These are phyloP conservation scores for Sphenodon punctatus DNA, from an alignment of 2,797 vertebrate species.

Conservation along the genomic window DNA sequence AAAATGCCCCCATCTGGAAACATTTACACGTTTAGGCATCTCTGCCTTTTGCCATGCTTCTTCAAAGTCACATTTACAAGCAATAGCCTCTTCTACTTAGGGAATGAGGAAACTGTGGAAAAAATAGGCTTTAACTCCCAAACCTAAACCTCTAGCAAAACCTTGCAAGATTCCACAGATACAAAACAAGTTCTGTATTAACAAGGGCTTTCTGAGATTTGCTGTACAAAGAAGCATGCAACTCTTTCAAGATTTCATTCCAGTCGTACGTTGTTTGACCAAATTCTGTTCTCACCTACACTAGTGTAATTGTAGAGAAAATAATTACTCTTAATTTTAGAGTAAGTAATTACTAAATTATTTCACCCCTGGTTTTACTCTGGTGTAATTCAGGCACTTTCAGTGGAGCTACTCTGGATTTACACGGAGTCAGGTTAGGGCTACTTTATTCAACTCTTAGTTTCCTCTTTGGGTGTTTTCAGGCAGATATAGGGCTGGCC, in stretches of 20 bases:
- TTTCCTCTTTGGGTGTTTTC: too few relatives aligned
- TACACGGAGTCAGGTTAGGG: neutral
- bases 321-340: too few relatives aligned
- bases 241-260: accelerated
- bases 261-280: neutral
- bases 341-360: too few relatives aligned
- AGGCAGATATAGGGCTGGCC: too few relatives aligned
- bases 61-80: conserved; percentile 66
- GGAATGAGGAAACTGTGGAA: conserved; percentile 32
- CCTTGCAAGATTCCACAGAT: neutral
- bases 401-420: neutral
- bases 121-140: conserved; percentile 45
- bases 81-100: conserved; percentile 51
- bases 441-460: neutral
- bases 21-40: conserved; percentile 68
- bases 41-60: conserved; percentile 62
- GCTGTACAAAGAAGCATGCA: neutral
- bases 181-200: neutral
- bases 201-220: neutral
- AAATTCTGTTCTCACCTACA: neutral
- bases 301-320: neutral
- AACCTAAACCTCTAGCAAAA: neutral
- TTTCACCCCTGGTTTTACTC: neutral
- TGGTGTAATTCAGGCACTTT: neutral
- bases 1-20: conserved; percentile 76